Conservation (phyloP, 2,888 invertebrate genomes). For the Drosophila yooni region DNA sequence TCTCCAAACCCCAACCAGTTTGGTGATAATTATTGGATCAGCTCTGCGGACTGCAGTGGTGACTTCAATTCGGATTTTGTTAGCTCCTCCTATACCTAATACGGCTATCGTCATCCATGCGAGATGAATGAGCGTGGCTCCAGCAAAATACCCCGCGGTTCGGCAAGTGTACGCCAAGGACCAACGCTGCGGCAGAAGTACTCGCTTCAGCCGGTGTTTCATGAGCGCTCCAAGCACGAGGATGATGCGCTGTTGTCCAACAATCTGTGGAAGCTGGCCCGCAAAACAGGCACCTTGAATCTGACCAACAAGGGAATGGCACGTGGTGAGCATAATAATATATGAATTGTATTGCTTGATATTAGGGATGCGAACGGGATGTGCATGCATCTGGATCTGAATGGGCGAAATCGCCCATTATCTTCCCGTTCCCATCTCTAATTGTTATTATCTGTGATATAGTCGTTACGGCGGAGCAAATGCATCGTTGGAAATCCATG, state of each 20-base stretch:
- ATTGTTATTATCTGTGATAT: conserved; percentile 3
- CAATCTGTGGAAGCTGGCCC: conserved; percentile 91
- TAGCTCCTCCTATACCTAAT: conserved; percentile 30
- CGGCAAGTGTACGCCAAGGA: conserved; percentile 44
- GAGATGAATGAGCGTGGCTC: conserved; percentile 37
- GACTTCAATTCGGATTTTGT: conserved; percentile 19
- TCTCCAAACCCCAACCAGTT: background rate
- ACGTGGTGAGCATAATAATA: conserved; percentile 86
- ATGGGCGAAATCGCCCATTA: background rate
- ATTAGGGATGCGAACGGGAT: background rate
- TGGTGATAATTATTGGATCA: conserved; percentile 3
- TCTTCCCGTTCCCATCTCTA: conserved; percentile 4
- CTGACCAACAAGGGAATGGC: conserved; percentile 90
- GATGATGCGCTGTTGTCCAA: conserved; percentile 89
- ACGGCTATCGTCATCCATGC: conserved; percentile 22
- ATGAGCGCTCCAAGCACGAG: conserved; percentile 87
- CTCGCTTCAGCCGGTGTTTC: conserved; percentile 87
- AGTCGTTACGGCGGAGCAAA: conserved; percentile 50
- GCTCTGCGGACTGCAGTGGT: conserved; percentile 13
- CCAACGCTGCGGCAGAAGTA: conserved; percentile 64
- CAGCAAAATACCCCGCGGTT: conserved; percentile 59
- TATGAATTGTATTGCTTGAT: background rate
- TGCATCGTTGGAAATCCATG: conserved; percentile 53
- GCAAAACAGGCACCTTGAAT: conserved; percentile 92
- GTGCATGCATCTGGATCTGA: background rate